Evolutionary conservation across 2,113 vertebrate species (phyloP).

Genomic region (Sinocyclocheilus anophthalmus): DNA sequence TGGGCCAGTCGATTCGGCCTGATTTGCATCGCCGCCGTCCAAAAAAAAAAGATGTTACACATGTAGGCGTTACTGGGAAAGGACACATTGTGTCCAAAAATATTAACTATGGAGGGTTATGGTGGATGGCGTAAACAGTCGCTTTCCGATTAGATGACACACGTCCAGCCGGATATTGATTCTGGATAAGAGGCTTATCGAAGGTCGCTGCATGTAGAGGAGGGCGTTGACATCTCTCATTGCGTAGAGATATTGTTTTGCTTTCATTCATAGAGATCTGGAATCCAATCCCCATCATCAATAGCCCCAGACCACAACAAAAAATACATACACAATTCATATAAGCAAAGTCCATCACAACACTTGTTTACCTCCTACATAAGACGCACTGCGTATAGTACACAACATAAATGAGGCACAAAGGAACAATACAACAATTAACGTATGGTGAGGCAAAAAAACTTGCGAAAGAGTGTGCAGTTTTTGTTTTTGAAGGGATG

Average conservation of each 20-base stretch:
- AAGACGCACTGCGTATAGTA: neutral
- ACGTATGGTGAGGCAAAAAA: neutral
- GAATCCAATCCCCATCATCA: neutral
- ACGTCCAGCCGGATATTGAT: neutral
- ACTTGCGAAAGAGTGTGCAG: neutral
- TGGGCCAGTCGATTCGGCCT: no score
- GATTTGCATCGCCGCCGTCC: no score
- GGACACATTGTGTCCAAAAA: no score
- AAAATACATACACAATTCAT: no score
- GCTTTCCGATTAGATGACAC: neutral
- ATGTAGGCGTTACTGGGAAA: no score
- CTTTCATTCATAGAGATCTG: neutral
- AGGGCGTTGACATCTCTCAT: neutral
- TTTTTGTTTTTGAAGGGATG: neutral
- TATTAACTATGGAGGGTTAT: no score
- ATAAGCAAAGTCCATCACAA: neutral
- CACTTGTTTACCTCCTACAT: neutral
- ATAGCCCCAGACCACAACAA: neutral
- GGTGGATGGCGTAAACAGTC: no score
- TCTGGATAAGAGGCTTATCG: no score
- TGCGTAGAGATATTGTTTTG: slow-evolving; percentile 1
- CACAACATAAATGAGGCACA: neutral
- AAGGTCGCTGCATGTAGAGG: neutral
- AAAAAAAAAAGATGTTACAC: no score
- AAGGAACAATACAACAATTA: no score